Base-by-base conservation (phyloP, 2,797 vertebrate species). In the Tolypeutes matacus region DNA sequence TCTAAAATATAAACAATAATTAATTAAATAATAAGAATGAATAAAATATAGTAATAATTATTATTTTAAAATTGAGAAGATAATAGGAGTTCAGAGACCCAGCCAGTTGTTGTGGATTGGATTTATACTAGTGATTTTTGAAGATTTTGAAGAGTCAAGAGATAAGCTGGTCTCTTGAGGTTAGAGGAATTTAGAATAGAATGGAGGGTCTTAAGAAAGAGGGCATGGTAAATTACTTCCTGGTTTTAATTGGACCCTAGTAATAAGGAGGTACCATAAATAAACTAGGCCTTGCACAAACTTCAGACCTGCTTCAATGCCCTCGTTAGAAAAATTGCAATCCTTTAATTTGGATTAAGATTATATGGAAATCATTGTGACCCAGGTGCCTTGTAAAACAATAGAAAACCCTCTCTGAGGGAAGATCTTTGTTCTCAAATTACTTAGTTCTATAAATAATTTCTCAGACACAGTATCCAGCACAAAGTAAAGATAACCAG, bases 301-400 rank as follows among this genome's bases (percentile, higher is more conserved):
- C 27, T 87, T 69, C 13, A 46, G 18, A 51, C 29, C 27, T 84
- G 7, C 42, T 73, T 93, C 20, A 73, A 20, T 51, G 10, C 11
- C 83, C 65, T 87, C 7, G 4, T 93, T 13, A 88, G 31, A 34
- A 91, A 75, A 88, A 34, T 31, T n/a, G 88, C 14, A 51, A 0
- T 84, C 39, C 14, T 25, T 90, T 36, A n/a, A 70, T 23, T 75
- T 93, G 60, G 27, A 81, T 84, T 51, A 69, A 93, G 34, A 80
- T 58, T 4, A 80, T 84, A 6, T 87, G 49, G 25, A 77, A 77
- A 60, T 84, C 51, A 91, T 34, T 70, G 11, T 58, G 31, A 82
- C 2, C 8, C 51, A 51, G 4, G 4, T 77, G 17, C 5, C 62
- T 75, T 90, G 2, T 5, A 75, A 90, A 73, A 60, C 27, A 78